Base-by-base conservation (phyloP, 1,140 invertebrate species). In the Prorops nasuta region DNA sequence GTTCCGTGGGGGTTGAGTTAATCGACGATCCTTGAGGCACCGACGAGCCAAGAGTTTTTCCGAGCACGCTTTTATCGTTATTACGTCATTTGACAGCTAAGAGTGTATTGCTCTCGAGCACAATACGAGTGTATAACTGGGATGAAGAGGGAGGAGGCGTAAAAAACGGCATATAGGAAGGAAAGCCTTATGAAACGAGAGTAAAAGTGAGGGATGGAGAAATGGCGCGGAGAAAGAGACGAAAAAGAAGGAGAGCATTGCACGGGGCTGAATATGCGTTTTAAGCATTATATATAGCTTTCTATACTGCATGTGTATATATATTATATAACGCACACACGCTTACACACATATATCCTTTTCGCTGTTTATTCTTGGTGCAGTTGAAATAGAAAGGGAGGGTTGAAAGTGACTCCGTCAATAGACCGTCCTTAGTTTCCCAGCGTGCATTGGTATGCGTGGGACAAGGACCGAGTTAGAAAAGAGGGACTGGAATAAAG, bases 301-400 rank as follows among this genome's bases (percentile, higher is more conserved):
- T n/a, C n/a, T n/a, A n/a, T n/a, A n/a, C n/a, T n/a, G n/a, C n/a
- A n/a, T n/a, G n/a, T n/a, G n/a, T n/a, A n/a, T n/a, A n/a, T n/a
- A n/a, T n/a, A n/a, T n/a, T n/a, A n/a, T n/a, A n/a, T n/a, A n/a
- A n/a, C n/a, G n/a, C n/a, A n/a, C n/a, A n/a, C n/a, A n/a, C n/a
- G n/a, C n/a, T n/a, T n/a, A n/a, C n/a, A n/a, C n/a, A n/a, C n/a
- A n/a, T n/a, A n/a, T n/a, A 44, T 66, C 50, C 62, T 69, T 71
- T 71, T 71, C 55, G 60, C 60, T 67, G 65, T 68, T 69, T 65
- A 69, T 67, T 71, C 65, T 73, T 67, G 53, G 47, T 48, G 41
- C 44, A 51, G 51, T 34, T 53, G 46, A 56, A 51, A 47, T 46
- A 51, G 48, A 49, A 48, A 36, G 45, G 37, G 28, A 36, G 19